Evolutionary conservation across 2,797 vertebrate genomes (phyloP), one percentile per base, ranked within the genome.

Genomic region (Monodelphis domestica): DNA sequence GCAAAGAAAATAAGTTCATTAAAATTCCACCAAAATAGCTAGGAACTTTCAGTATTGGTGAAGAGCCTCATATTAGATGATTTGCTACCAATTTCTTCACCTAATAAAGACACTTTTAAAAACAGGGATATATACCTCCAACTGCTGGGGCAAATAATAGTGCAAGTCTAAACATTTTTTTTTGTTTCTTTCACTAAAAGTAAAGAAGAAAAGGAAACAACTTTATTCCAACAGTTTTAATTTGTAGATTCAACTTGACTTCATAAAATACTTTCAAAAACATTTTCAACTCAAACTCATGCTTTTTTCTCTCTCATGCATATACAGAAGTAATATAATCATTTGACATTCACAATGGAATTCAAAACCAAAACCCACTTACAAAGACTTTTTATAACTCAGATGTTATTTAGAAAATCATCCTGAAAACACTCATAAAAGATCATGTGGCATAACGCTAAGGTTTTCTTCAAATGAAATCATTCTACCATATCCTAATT

Each of bases 1-100:
- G 96, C 93, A 97, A 97, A 97, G 97, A 97, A 97, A 92, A 0
- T 21, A 95, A 97, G 96, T 87, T 88, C 94, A 88, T 21, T 93
- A 95, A 12, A 9, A 94, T 95, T 95, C 57, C 92, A 95, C 90
- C 93, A 53, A 3, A 0, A 94, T 91, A 0, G 45, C 89, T 84
- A 0, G 21, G 91, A 92, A 88, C 63, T 94, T 93, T 56, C 59
- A 54, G 87, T 55, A 90, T 91, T 51, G 55, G 87, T 0, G 15
- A 52, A 91, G 53, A 90, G 59, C 56, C 91, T 90, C 57, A 93
- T 87, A 94, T 91, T 12, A 94, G 87, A 88, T 11, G 51, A 24
- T 78, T 21, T 91, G 70, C 54, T 26, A 11, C 52, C 88, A 89
- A 28, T 54, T 57, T 87, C 89, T 93, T 89, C 90, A 45, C 38